Percentiles rank a stretch among this genome's conserved stretches.
These are phyloP conservation scores for Phymastichus coffea DNA, from an alignment of 1,140 invertebrate genomes.

Conservation along the genomic window DNA sequence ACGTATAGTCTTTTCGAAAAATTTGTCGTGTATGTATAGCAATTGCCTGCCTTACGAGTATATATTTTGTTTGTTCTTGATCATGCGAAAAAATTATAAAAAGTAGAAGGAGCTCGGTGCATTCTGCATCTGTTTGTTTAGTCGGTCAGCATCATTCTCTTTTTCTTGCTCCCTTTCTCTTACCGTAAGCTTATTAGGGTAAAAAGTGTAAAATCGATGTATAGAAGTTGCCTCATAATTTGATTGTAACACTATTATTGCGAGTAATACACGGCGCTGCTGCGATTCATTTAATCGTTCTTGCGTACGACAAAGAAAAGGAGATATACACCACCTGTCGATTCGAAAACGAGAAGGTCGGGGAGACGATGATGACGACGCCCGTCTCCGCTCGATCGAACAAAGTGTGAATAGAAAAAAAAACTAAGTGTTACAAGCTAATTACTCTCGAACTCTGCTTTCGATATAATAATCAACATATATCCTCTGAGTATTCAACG, in stretches of 20 bases:
- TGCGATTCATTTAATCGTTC: no score
- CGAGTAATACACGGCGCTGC: background rate
- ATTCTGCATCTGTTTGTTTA: no score
- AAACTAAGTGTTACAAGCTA: background rate
- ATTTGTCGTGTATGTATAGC: background rate
- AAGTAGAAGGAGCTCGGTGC: background rate
- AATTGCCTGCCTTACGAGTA: no score
- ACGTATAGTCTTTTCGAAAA: constrained; percentile 4
- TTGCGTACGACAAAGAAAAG: no score
- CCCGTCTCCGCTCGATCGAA: no score
- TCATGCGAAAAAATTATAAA: background rate
- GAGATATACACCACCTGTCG: no score
- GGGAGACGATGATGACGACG: no score
- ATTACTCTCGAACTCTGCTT: background rate
- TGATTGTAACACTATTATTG: background rate
- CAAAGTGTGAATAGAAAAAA: constrained; percentile 1
- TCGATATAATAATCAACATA: constrained; percentile 12
- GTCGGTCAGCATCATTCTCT: no score
- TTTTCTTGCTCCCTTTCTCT: no score
- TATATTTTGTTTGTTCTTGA: no score
- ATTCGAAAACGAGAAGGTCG: no score
- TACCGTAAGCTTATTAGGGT: background rate
- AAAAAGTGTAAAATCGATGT: constrained; percentile 19
- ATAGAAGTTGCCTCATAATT: background rate
- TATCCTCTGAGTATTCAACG: constrained; percentile 18